Evolutionary conservation across 2,888 invertebrate species (phyloP), one percentile per base, ranked within the genome.

Genomic region (Gibbula magus): DNA sequence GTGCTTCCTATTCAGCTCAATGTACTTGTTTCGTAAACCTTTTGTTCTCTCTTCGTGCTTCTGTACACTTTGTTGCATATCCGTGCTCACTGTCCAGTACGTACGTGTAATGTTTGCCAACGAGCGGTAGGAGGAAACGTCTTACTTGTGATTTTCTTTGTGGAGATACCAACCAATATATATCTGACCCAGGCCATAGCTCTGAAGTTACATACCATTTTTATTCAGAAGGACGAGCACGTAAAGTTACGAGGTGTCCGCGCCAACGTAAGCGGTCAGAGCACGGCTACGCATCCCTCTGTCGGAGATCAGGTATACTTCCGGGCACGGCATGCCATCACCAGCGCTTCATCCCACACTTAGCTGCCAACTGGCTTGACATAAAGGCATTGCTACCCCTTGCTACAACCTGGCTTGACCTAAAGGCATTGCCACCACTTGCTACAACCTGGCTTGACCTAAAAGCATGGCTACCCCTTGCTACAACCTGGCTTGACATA

Each of bases 181-280:
- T 10, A 10, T 45, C 45, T 45, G 45, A 13, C 13, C 13, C 45
- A 7, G 35, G 3, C 35, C 35, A 35, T 45, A 13, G 45, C 45
- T 45, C 45, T 70, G 70, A 70, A 70, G 35, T 70, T 70, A n/a
- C 56, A 35, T 18, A 29, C 67, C 35, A 32, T 70, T 75, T 7
- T 75, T 75, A 53, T 75, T 75, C 75, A 75, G 75, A 75, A 54
- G 53, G 75, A 35, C 53, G 75, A 35, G 75, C 35, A 29, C 75
- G 75, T 52, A 52, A 75, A 35, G 29, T 54, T 20, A n/a, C 53
- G 32, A 75, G 54, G 22, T 75, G 75, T 39, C 75, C 53, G 32
- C 52, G 75, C n/a, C 52, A 75, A 53, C 53, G 32, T 32, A 54
- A 54, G 25, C 75, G 75, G 51, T 13, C 75, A 25, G 32, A 75